Conservation (phyloP, 92 coral and sea anemone species). For the Heliopora coerulea region DNA sequence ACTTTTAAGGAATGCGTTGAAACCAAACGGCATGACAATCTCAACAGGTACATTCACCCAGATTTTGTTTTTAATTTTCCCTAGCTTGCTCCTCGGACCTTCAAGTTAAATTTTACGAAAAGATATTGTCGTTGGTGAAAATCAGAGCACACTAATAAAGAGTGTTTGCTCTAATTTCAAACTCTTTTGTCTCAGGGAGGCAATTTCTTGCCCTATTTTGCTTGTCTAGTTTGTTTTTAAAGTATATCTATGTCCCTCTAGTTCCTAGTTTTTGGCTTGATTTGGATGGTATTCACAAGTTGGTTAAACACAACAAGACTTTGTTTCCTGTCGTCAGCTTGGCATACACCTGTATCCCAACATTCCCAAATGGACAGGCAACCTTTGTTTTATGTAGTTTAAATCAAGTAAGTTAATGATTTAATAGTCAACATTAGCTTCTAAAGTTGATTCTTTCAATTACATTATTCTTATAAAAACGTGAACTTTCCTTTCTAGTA, state of each 20-base stretch:
- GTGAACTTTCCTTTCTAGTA: too few relatives aligned
- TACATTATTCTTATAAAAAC: too few relatives aligned
- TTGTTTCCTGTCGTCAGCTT: slow-evolving; percentile 72
- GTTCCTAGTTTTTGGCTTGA: slow-evolving; percentile 31
- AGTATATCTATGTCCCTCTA: too few relatives aligned
- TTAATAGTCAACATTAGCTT: neutral
- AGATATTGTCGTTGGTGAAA: too few relatives aligned
- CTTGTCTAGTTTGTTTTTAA: too few relatives aligned
- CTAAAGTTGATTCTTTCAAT: too few relatives aligned
- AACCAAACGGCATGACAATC: slow-evolving; percentile 77
- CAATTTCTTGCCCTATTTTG: neutral
- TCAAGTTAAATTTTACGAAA: too few relatives aligned
- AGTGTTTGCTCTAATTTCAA: too few relatives aligned
- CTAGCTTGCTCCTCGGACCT: too few relatives aligned
- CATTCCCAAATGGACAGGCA: slow-evolving; percentile 87
- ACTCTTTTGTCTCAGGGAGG: too few relatives aligned
- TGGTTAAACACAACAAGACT: slow-evolving; percentile 29
- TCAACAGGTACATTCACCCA: slow-evolving; percentile 68
- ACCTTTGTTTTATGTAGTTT: slow-evolving; percentile 90
- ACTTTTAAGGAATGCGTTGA: slow-evolving; percentile 76
- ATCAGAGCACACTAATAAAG: too few relatives aligned
- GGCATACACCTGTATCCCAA: slow-evolving; percentile 82
- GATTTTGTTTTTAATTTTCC: neutral
- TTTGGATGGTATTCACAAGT: neutral
- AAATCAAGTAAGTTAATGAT: slow-evolving; percentile 60